These are phyloP conservation scores for Conus betulinus DNA, from an alignment of 1,140 invertebrate genomes.

Conservation along the genomic window DNA sequence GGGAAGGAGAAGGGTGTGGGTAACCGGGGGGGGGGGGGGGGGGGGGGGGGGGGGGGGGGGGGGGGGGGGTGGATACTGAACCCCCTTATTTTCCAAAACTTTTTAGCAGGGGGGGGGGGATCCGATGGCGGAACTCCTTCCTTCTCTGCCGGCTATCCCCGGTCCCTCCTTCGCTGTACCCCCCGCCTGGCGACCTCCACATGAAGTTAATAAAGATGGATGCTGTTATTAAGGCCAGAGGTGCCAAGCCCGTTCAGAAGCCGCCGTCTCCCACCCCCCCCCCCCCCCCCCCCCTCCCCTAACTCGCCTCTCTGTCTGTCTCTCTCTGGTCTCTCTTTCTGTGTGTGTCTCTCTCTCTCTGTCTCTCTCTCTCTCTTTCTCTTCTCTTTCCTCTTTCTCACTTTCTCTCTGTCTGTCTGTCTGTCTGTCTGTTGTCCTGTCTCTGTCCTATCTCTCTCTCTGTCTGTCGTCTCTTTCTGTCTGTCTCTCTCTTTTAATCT, in stretches of 20 bases:
- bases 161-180: background rate
- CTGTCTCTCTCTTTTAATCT: background rate
- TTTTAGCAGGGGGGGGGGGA: background rate
- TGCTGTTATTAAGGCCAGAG: constrained; percentile 17
- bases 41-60: too few relatives aligned
- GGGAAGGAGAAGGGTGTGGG: background rate
- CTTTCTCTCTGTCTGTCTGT: background rate
- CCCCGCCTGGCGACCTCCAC: background rate
- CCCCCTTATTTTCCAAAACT: background rate
- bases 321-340: background rate
- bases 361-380: too few relatives aligned
- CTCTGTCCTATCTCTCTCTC: too few relatives aligned
- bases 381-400: background rate
- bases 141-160: background rate
- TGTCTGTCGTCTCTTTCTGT: background rate
- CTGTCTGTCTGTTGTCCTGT: background rate
- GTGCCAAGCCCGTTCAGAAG: background rate
- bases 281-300: background rate
- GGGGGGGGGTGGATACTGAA: background rate
- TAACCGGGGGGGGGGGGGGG: too few relatives aligned
- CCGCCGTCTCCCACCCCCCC: background rate
- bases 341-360: background rate
- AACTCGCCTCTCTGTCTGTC: background rate
- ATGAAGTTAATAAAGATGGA: constrained; percentile 29
- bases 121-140: constrained; percentile 1